Evolutionary conservation across 2,113 vertebrate species (phyloP), one percentile per base, ranked within the genome.

Genomic region (Genyomyrus donnyi): DNA sequence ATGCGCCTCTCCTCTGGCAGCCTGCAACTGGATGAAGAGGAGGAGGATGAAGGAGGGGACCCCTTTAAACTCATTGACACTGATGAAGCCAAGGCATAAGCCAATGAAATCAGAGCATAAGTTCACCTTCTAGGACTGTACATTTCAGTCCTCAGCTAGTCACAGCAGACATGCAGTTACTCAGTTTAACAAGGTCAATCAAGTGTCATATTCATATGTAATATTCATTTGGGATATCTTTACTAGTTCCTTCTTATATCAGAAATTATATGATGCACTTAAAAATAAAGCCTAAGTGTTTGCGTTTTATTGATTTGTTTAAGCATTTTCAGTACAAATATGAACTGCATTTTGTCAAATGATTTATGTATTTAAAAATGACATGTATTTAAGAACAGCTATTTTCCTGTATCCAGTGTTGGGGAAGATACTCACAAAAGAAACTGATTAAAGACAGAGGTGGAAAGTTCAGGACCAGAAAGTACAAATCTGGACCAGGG

Each of bases 1-100:
- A 94, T 98, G 93, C 95, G 97, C 31, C 95, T 98, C 84, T 99
- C 98, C 90, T 99, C 98, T 0, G 98, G 97, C 53, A 99, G 98
- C 93, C 96, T 99, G 39, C 98, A 99, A 83, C 95, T 99, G 88
- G 97, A 98, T 2, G 98, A 98, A 90, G 97, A 98, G 0, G 97
- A 95, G 50, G 50, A 52, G 8, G 95, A 88, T 45, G 95, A 93
- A 45, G 94, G 93, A 9, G 93, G 93, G 3, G 92, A 93, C 27
- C 85, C 94, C 77, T 93, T 92, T 0, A 90, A 92, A 74, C 92
- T 91, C 0, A 4, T 91, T 0, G n/a, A 91, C 17, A 56, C 92
- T 15, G 93, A 94, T 39, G 93, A 92, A 8, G 93, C 91, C 83
- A 92, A 92, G 88, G 90, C 91, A 24, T 89, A 46, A 89, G 52